These are phyloP conservation scores for Rissa tridactyla DNA, from an alignment of 2,113 vertebrate genomes.

Conservation along the genomic window DNA sequence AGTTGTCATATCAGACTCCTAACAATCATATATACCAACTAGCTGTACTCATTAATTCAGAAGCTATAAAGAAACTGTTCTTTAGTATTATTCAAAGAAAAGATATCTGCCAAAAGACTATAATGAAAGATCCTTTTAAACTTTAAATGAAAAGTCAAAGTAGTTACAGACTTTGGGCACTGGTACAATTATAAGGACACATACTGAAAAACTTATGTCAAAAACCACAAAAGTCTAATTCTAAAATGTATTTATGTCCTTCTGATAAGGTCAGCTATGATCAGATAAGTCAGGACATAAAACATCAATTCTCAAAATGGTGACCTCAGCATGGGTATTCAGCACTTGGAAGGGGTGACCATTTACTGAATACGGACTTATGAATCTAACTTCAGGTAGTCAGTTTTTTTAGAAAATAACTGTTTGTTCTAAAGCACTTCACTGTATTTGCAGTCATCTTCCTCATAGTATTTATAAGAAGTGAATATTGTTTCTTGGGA, in stretches of 20 bases:
- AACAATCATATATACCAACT: background rate
- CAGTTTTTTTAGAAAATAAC: background rate
- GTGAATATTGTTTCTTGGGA: background rate
- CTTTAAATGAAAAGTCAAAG: background rate
- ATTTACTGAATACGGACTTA: background rate
- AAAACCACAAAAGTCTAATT: background rate
- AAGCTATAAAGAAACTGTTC: background rate
- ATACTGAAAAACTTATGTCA: background rate
- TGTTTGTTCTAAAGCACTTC: background rate
- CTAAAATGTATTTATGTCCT: background rate
- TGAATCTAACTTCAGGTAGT: background rate
- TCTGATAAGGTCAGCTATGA: background rate
- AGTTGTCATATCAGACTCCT: background rate
- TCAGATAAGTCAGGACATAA: background rate
- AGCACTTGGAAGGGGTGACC: background rate
- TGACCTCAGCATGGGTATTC: background rate
- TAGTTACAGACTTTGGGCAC: background rate
- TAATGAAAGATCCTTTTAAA: background rate
- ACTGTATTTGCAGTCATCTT: background rate
- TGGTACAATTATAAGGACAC: background rate
- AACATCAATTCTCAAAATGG: background rate
- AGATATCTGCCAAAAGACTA: background rate
- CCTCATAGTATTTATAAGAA: background rate
- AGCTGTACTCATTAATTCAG: background rate
- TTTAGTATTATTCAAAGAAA: background rate